Base-by-base conservation (phyloP, 2,888 invertebrate species). In the Meandrusa payeni region DNA sequence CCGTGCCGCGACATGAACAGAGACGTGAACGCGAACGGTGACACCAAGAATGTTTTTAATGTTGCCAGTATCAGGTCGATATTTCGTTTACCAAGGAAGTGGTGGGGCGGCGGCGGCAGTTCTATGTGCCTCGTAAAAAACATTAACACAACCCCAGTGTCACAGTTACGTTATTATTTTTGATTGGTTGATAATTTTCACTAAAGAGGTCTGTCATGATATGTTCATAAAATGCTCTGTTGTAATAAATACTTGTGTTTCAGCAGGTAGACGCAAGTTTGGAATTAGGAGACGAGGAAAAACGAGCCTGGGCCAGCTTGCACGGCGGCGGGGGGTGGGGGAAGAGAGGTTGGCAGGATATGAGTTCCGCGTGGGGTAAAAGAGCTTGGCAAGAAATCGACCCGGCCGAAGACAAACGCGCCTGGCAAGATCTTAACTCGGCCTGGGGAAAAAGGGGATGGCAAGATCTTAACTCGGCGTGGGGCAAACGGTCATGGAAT, bases 401-500 rank as follows among this genome's bases (percentile, higher is more conserved):
- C 58, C 73, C 77, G 0, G 87, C 85, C 43, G 89, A 89, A 88
- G 91, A 91, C 28, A 92, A 92, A 57, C 76, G 91, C 13, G 90
- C 85, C 11, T 91, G 91, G 91, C 88, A 89, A 54, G 89, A 88
- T 52, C 64, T 89, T 22, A 86, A 85, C 57, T 76, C 78, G 0
- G 83, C 86, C 6, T 90, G 90, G 90, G 91, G 90, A 33, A 91
- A 91, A 50, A 73, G 91, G 1, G 90, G 85, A 23, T 91, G 90
- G 91, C 83, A 88, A 53, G 88, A 87, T 48, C 56, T 89, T 45
- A 76, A 75, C 48, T 65, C 75, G 64, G 87, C 58, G 7, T 90
- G 90, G 90, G 90, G 90, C 19, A 91, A 92, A 61, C 73, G 91
- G 15, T 90, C 81, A 9, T 92, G 91, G 91, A 80, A 80, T 32